Conservation (phyloP, 2,888 invertebrate genomes). For the Dryobotodes eremita region DNA sequence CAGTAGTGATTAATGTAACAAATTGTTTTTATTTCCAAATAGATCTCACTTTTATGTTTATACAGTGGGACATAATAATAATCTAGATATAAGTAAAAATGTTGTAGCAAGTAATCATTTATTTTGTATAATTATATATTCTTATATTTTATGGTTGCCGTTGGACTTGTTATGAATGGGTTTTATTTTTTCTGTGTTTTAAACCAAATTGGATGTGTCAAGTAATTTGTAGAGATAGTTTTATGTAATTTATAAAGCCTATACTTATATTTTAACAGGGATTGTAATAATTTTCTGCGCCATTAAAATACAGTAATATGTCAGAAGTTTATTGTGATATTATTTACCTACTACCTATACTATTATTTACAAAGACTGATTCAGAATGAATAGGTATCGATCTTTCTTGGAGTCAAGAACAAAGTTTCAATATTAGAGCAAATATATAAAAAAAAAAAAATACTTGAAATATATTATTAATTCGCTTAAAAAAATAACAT, state of each 20-base stretch:
- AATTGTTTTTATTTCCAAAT: conserved; percentile 72
- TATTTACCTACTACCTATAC: conserved; percentile 39
- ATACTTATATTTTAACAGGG: conserved; percentile 66
- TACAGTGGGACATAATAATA: conserved; percentile 74
- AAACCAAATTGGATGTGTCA: conserved; percentile 76
- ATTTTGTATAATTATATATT: conserved; percentile 71
- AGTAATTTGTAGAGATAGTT: conserved; percentile 59
- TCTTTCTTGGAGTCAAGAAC: background rate
- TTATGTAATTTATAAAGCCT: conserved; percentile 53
- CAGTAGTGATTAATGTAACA: conserved; percentile 70
- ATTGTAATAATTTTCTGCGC: conserved; percentile 63
- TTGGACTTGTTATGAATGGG: conserved; percentile 70
- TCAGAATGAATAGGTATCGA: background rate
- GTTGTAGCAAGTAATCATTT: conserved; percentile 68
- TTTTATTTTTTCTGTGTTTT: conserved; percentile 62
- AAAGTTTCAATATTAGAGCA: background rate
- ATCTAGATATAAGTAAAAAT: conserved; percentile 70
- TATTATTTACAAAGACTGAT: background rate
- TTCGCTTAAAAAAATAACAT: too few relatives aligned
- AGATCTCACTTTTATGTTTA: conserved; percentile 87
- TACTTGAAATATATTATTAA: too few relatives aligned
- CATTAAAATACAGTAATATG: conserved; percentile 62
- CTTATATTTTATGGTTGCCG: conserved; percentile 71
- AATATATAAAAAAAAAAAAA: background rate
- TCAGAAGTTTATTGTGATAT: conserved; percentile 28